Base-by-base conservation (phyloP, 2,888 invertebrate genomes). In the Ormyrus rosae region DNA sequence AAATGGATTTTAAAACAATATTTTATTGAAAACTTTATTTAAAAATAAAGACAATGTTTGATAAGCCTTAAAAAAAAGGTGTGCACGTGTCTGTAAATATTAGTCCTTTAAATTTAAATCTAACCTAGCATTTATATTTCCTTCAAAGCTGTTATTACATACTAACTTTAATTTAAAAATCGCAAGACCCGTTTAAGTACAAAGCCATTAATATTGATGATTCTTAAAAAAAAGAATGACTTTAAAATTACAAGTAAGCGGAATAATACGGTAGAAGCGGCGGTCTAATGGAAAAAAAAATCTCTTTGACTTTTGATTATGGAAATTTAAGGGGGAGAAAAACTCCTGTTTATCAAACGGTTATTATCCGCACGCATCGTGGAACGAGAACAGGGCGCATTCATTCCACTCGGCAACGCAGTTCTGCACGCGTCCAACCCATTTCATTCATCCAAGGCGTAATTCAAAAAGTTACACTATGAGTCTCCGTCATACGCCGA, bases 331-430 rank as follows among this genome's bases (percentile, higher is more conserved):
- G 45, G 10, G 48, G 45, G 13, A 63, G 72, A 72, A 72, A 72
- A 72, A 51, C 65, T 50, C 11, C 58, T 11, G 67, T 58, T 67
- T 60, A 75, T 74, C 58, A 48, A 58, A 51, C 60, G 7, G 34
- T 60, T 45, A 75, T 75, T 75, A 75, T 51, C 53, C 60, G 50
- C 75, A 68, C 60, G 67, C 74, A 73, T 55, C n/a, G 4, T 3
- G 4, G 1, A 34, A 34, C 34, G 34, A 34, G 34, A 34, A 34
- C 34, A 34, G 34, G 34, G 34, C 34, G 3, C 3, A 34, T 34
- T 34, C 34, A 3, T 4, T 34, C 34, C 3, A 34, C 34, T 34
- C 34, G 34, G 34, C 3, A 34, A 34, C 34, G 34, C 34, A 34
- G 34, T 34, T 3, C 72, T 13, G 46, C 75, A 64, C 60, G 75